phyloP scores from a whole-genome alignment of 2,113 vertebrate genomes.

The Cyprinus carpio region DNA sequence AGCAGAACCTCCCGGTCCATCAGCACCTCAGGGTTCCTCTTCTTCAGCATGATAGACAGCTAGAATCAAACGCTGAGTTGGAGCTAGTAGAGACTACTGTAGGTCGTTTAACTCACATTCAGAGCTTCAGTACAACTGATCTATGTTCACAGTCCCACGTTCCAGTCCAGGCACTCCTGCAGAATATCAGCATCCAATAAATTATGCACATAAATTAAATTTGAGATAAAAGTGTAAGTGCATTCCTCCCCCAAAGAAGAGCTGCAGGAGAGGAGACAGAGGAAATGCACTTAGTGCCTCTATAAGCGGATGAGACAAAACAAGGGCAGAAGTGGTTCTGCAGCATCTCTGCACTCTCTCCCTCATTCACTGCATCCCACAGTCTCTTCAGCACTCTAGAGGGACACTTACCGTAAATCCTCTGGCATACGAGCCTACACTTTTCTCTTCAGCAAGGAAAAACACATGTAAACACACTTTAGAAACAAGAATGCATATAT shows the following conservation, averaged over 20 bases:
- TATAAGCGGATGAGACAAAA: slow-evolving; percentile 30
- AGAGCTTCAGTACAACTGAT: slow-evolving; percentile 6
- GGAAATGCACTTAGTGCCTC: slow-evolving; percentile 47
- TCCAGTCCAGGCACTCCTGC: slow-evolving; percentile 11
- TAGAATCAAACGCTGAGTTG: slow-evolving; percentile 7
- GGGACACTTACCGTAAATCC: slow-evolving; percentile 46
- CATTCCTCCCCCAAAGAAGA: slow-evolving; percentile 15
- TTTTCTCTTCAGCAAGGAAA: background rate
- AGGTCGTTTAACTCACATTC: background rate
- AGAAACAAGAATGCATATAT: background rate
- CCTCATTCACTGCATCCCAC: slow-evolving; percentile 48
- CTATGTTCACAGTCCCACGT: slow-evolving; percentile 9
- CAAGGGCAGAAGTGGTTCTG: slow-evolving; percentile 47
- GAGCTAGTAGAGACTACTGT: background rate
- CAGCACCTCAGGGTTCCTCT: slow-evolving; percentile 62
- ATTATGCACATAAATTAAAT: slow-evolving; percentile 43
- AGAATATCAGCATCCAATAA: slow-evolving; percentile 35
- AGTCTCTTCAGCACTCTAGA: slow-evolving; percentile 37
- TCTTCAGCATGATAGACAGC: slow-evolving; percentile 69
- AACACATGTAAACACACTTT: background rate
- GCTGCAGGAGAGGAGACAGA: slow-evolving; percentile 7
- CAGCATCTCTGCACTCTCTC: slow-evolving; percentile 54
- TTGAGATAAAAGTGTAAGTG: slow-evolving; percentile 18
- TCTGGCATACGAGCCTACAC: slow-evolving; percentile 21
- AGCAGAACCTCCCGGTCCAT: slow-evolving; percentile 73